Base-by-base conservation (phyloP, 2,888 invertebrate species). In the Chloromyia formosa region DNA sequence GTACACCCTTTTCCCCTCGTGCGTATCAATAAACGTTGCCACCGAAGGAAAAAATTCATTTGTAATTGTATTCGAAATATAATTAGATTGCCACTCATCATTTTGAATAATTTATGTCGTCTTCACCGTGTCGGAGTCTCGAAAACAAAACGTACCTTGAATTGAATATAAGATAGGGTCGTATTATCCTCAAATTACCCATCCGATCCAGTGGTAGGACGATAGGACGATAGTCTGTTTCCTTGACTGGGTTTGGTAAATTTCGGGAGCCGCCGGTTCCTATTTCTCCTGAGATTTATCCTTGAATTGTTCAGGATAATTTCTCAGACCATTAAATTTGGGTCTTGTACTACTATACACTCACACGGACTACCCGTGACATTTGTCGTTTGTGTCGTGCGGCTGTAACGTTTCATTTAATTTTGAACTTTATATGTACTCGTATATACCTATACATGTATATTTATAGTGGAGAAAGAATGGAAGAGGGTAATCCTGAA, bases 81-180 rank as follows among this genome's bases (percentile, higher is more conserved):
- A 69, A 69, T 69, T 69, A 45, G 68, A 54, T 69, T 69, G 16
- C 53, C 16, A 69, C 53, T 53, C 68, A 54, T 69, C 68, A 49
- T 69, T 27, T 54, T 69, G 68, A 69, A 69, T 69, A 20, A 53
- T 53, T 69, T 69, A 69, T 54, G 2, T 35, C 27, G 27, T 35
- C n/a, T n/a, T n/a, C 27, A 7, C 27, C 27, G 3, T 35, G 27
- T 35, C 40, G 62, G 27, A 35, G 62, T 40, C 18, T 35, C 14
- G 49, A 49, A 49, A n/a, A n/a, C n/a, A n/a, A 12, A n/a, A 49
- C 27, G 5, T 14, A 42, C 62, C 62, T 12, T 40, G 40, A 62
- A 22, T 14, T 35, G 27, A 35, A 35, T 35, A 7, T 35, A 35
- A 35, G 27, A 35, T 35, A 4, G 27, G 20, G 56, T 56, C 18